Percentiles rank a stretch among this genome's conserved stretches.
phyloP scores from a whole-genome alignment of 2,113 vertebrate species.

The Cottus gobio region DNA sequence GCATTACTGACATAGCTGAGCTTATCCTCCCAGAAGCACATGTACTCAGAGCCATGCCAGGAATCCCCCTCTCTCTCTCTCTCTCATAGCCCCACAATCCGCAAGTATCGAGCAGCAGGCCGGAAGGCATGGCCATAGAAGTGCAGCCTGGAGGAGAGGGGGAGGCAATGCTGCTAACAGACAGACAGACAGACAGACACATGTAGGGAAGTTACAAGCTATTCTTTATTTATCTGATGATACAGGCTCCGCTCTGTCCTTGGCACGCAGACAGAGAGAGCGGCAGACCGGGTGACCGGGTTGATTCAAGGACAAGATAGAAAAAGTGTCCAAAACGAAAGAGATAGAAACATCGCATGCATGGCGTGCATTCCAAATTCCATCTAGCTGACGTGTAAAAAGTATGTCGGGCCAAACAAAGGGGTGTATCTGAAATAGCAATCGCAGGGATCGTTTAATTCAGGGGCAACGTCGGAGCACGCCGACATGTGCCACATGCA shows the following conservation, averaged over 20 bases:
- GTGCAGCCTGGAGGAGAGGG: conserved; percentile 23
- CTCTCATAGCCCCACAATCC: conserved; percentile 38
- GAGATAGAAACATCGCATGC: conserved; percentile 29
- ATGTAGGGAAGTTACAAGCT: conserved; percentile 11
- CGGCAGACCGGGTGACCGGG: conserved; percentile 24
- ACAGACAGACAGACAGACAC: conserved; percentile 35
- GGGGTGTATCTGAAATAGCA: conserved; percentile 33
- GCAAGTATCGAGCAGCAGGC: conserved; percentile 37
- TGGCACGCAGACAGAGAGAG: conserved; percentile 44
- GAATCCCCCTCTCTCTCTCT: conserved; percentile 51
- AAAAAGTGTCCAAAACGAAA: conserved; percentile 28
- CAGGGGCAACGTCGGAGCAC: not conserved
- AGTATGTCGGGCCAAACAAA: conserved; percentile 41
- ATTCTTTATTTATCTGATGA: conserved; percentile 14
- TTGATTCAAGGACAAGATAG: conserved; percentile 60
- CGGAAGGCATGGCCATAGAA: conserved; percentile 49
- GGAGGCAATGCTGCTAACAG: conserved; percentile 16
- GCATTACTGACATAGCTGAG: conserved; percentile 78
- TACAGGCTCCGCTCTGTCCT: conserved; percentile 2
- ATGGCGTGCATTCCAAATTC: conserved; percentile 66
- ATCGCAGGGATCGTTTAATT: conserved; percentile 8
- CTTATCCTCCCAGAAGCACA: conserved; percentile 76
- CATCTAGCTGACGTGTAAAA: conserved; percentile 42
- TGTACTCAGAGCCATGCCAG: conserved; percentile 66
- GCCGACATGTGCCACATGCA: no score